Conservation (phyloP, 2,113 vertebrate genomes). For the Anhinga rufa region DNA sequence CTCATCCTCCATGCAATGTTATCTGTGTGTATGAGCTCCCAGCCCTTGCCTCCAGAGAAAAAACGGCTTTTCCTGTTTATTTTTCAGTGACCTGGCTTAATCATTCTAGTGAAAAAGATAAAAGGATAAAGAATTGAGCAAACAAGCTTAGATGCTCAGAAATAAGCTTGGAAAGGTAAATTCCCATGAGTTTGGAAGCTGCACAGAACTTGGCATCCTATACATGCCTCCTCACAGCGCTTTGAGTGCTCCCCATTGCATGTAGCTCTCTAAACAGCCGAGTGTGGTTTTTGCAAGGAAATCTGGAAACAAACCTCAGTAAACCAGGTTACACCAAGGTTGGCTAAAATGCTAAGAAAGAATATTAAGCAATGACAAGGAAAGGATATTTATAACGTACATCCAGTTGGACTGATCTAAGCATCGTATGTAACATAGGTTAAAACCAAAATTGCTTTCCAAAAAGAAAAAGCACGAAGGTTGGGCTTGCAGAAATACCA, state of each 20-base stretch:
- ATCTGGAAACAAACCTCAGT: neutral
- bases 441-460: neutral
- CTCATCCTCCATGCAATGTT: neutral
- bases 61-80: neutral
- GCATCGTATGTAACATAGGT: accelerated
- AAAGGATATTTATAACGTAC: neutral
- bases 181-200: neutral
- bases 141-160: neutral
- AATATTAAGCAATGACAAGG: neutral
- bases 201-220: slow-evolving; percentile 27
- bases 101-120: neutral
- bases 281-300: neutral
- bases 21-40: neutral
- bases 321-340: neutral
- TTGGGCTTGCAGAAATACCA: neutral
- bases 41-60: neutral
- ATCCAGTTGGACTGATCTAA: neutral
- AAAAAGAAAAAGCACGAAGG: accelerated
- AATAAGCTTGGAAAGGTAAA: slow-evolving; percentile 11
- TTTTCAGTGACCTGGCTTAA: neutral
- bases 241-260: neutral
- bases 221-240: neutral
- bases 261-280: neutral
- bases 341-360: neutral
- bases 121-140: neutral